A percentile compares a stretch with the other conserved stretches of the same genome.
Evolutionary conservation across 2,797 vertebrate species (phyloP).

Genomic region (Chloroceryle inda): DNA sequence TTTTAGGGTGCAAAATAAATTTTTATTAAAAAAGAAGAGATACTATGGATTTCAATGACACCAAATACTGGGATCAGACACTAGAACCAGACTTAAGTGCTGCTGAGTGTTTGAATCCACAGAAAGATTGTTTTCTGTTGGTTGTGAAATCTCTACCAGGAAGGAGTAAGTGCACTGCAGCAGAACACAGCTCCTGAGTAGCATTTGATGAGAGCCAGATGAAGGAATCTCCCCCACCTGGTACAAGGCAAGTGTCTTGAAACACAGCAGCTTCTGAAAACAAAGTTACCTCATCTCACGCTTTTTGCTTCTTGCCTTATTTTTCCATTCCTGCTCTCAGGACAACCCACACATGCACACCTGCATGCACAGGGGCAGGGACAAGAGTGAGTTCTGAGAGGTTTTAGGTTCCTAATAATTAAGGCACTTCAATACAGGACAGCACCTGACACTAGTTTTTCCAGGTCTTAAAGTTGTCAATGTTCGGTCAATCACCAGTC

Average conservation of each 20-base stretch:
- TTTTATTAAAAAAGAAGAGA: neutral
- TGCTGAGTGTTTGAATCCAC: neutral
- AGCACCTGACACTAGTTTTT: neutral
- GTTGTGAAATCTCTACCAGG: neutral
- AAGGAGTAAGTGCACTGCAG: neutral
- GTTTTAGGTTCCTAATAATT: neutral
- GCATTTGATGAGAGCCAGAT: neutral
- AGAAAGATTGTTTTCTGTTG: neutral
- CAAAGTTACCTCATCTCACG: neutral
- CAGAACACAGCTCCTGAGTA: too few species aligned
- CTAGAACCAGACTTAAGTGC: neutral
- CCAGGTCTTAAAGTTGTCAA: neutral
- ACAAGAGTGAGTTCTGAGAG: accelerated
- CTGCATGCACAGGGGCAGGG: too few species aligned
- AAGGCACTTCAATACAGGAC: neutral
- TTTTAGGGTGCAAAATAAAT: too few species aligned
- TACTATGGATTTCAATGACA: neutral
- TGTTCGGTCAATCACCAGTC: neutral
- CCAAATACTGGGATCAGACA: neutral
- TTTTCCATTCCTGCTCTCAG: neutral
- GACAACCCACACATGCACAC: neutral
- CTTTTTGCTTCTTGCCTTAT: neutral
- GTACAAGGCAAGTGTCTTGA: neutral
- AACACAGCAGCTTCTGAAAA: neutral
- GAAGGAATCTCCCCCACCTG: neutral